Conservation (phyloP, 2,797 vertebrate species). For the Acipenser ruthenus region DNA sequence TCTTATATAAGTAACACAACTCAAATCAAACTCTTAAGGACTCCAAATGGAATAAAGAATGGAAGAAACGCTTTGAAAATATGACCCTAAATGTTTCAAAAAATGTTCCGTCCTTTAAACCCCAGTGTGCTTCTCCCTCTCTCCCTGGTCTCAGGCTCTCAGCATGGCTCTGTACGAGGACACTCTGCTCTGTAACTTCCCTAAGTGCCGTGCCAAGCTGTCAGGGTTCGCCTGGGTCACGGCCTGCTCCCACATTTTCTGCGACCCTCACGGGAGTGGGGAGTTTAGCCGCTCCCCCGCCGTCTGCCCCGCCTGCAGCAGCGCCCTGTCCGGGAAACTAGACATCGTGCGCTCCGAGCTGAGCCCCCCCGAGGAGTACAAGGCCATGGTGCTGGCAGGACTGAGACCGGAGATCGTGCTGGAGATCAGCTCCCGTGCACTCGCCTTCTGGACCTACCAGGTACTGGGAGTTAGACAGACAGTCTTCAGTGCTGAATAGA, state of each 20-base stretch:
- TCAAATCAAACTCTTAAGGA: too few species aligned
- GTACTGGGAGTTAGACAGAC: slow-evolving; percentile 35
- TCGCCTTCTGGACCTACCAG: slow-evolving; percentile 88
- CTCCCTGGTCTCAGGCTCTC: too few species aligned
- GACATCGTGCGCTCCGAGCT: slow-evolving; percentile 81
- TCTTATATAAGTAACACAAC: too few species aligned
- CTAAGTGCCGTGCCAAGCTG: slow-evolving; percentile 70
- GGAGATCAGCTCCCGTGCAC: slow-evolving; percentile 74
- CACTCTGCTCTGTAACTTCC: slow-evolving; percentile 75
- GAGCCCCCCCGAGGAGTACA: slow-evolving; percentile 77
- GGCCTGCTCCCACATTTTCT: slow-evolving; percentile 81
- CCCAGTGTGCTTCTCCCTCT: too few species aligned
- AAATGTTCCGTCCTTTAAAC: too few species aligned
- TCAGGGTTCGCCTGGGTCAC: slow-evolving; percentile 80
- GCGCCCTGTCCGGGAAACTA: slow-evolving; percentile 73
- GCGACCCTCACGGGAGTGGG: slow-evolving; percentile 76
- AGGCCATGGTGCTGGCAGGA: slow-evolving; percentile 80
- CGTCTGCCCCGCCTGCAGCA: slow-evolving; percentile 77
- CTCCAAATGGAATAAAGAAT: too few species aligned
- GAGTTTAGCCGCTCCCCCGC: slow-evolving; percentile 75
- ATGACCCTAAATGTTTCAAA: too few species aligned
- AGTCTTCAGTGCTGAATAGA: too few species aligned
- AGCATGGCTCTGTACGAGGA: slow-evolving; percentile 63
- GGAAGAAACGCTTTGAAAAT: too few species aligned
- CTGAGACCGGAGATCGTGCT: slow-evolving; percentile 72